These are phyloP conservation scores for Cartodere bifasciata DNA, from an alignment of 2,888 invertebrate species.

Conservation along the genomic window DNA sequence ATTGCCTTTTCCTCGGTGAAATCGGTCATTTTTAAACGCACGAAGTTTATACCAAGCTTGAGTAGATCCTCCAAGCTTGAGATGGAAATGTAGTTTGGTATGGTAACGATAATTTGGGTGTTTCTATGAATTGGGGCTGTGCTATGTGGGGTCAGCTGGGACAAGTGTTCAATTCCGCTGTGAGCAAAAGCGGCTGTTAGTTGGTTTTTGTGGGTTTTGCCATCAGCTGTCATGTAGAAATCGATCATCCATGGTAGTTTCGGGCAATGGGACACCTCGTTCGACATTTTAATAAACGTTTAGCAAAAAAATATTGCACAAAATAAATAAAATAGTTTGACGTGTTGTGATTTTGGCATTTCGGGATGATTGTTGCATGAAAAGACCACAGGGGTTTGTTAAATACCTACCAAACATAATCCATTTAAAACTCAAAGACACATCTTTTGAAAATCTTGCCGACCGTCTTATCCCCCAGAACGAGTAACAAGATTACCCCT, in stretches of 20 bases:
- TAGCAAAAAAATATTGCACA: too few species aligned
- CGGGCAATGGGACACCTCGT: slow-evolving; percentile 20
- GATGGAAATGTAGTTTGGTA: slow-evolving; percentile 27
- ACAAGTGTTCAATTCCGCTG: slow-evolving; percentile 38
- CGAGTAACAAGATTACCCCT: too few species aligned
- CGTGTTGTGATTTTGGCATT: too few species aligned
- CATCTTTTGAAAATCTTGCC: too few species aligned
- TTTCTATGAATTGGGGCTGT: slow-evolving; percentile 38
- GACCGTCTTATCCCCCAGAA: too few species aligned
- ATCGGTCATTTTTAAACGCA: slow-evolving; percentile 34
- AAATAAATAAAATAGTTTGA: too few species aligned
- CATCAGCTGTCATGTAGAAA: slow-evolving; percentile 27
- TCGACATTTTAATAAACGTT: slow-evolving; percentile 3
- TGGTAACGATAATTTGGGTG: slow-evolving; percentile 42
- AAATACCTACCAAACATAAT: too few species aligned
- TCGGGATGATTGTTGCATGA: too few species aligned
- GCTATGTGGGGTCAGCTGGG: slow-evolving; percentile 35
- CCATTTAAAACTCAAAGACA: too few species aligned
- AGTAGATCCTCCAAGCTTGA: slow-evolving; percentile 39
- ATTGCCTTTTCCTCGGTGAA: slow-evolving; percentile 35
- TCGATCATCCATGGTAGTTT: slow-evolving; percentile 34
- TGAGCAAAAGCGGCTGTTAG: slow-evolving; percentile 37
- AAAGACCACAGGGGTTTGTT: too few species aligned
- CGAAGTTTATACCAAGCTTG: slow-evolving; percentile 41
- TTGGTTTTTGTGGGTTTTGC: slow-evolving; percentile 38